A percentile compares a stretch with the other conserved stretches of the same genome.
These are phyloP conservation scores for Rosalia funebris DNA, from an alignment of 2,888 invertebrate species.

Conservation along the genomic window DNA sequence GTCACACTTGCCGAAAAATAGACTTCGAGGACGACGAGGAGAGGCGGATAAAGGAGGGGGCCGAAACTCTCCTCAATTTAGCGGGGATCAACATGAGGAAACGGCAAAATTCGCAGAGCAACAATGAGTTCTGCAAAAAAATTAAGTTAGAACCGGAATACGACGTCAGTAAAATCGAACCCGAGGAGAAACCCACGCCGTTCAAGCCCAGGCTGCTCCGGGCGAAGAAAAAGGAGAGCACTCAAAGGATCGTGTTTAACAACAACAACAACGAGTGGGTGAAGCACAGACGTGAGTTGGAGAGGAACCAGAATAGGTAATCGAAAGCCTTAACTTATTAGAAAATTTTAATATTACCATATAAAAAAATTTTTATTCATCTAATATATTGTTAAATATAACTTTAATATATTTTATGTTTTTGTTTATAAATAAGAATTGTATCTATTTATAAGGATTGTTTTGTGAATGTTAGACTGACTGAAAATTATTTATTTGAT, in stretches of 20 bases:
- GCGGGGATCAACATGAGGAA: constrained; percentile 68
- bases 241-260: constrained; percentile 51
- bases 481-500: constrained; percentile 49
- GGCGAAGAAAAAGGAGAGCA: constrained; percentile 54
- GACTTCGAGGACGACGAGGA: constrained; percentile 72
- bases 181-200: constrained; percentile 53
- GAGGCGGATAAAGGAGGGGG: constrained; percentile 80
- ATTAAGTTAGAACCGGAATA: constrained; percentile 35
- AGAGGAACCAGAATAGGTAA: constrained; percentile 61
- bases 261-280: constrained; percentile 59
- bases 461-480: constrained; percentile 45
- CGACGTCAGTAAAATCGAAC: constrained; percentile 46
- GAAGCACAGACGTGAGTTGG: constrained; percentile 58
- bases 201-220: constrained; percentile 60
- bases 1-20: constrained; percentile 55
- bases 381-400: constrained; percentile 50
- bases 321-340: constrained; percentile 46
- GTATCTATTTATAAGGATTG: constrained; percentile 50
- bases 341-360: constrained; percentile 38
- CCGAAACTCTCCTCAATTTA: constrained; percentile 80
- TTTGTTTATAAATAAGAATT: constrained; percentile 50
- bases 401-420: constrained; percentile 59
- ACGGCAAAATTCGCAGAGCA: constrained; percentile 48
- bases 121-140: constrained; percentile 37
- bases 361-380: constrained; percentile 34